Evolutionary conservation across 2,888 invertebrate species (phyloP), one percentile per base, ranked within the genome.

Genomic region (Aleiodes testaceus): DNA sequence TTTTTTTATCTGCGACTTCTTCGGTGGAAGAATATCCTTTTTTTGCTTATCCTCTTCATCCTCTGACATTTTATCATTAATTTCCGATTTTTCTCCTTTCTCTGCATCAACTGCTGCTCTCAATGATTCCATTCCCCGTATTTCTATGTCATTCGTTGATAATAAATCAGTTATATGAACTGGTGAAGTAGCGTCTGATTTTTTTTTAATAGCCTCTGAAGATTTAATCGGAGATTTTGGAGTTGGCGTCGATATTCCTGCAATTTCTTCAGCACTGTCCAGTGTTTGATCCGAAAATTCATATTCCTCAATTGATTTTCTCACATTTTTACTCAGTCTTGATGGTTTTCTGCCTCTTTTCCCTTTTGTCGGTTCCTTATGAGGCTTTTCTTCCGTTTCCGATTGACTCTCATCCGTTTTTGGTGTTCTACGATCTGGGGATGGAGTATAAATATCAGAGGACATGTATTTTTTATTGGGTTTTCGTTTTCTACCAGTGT

Each of bases 1-100:
- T 65, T 86, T 86, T 68, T 87, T 87, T n/a, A 86, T 86, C 66
- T 86, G 86, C 2, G 83, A 85, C 30, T 86, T 86, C 55, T 86
- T 87, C 9, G 86, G 85, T 2, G 85, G 85, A 5, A 87, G 66
- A 16, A 63, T 22, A 7, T 75, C 75, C 44, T 75, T 67, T 72
- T 72, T 75, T 36, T 59, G 74, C 1, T 59, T 12, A 12, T 73
- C 70, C 26, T 72, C 61, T 49, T 72, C 59, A 18, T 36, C 26
- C 16, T 50, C 50, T 3, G 44, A 12, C 11, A 53, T n/a, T 9
- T 53, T 45, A n/a, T 68, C 55, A 42, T 73, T 70, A 52, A 30
- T 11, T 14, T 50, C 20, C 14, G 44, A 26, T 26, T n/a, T 69
- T 45, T 42, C 45, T 16, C n/a, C 53, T 52, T 42, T 47, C 42